Evolutionary conservation across 2,888 invertebrate genomes (phyloP).

Genomic region (Strigamia maritima): DNA sequence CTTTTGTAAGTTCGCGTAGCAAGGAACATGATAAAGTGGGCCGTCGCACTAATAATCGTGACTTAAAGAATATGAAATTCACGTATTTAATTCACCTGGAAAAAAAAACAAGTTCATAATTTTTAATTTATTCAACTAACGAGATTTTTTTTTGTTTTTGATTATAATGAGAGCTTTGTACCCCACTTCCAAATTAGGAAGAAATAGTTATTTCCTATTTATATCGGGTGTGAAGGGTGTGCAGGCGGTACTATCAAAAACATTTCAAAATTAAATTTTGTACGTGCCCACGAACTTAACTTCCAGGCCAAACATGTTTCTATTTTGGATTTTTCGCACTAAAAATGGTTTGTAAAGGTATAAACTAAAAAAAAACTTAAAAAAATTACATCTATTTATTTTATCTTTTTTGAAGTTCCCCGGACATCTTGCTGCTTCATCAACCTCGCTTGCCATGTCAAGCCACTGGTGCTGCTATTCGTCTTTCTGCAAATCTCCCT

Average conservation of each 20-base stretch:
- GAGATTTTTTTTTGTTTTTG: too few relatives aligned
- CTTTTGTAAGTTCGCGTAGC: too few relatives aligned
- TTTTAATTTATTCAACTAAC: too few relatives aligned
- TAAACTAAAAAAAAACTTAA: not conserved
- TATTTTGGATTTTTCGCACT: constrained; percentile 35
- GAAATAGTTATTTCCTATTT: not conserved
- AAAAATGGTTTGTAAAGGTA: constrained; percentile 34
- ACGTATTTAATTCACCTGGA: too few relatives aligned
- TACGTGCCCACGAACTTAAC: not conserved
- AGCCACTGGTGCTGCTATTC: constrained; percentile 23
- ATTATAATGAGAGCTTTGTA: not conserved
- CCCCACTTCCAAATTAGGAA: not conserved
- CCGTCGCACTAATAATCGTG: too few relatives aligned
- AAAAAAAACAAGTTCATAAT: too few relatives aligned
- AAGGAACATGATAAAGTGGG: too few relatives aligned
- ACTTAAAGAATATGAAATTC: too few relatives aligned
- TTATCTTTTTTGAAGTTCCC: not conserved
- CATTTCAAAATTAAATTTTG: not conserved
- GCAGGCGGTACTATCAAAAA: not conserved
- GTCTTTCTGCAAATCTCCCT: constrained; percentile 17
- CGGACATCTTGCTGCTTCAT: constrained; percentile 19
- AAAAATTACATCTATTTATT: not conserved
- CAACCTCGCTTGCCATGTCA: constrained; percentile 9
- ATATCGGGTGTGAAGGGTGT: not conserved
- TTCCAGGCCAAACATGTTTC: constrained; percentile 35